Percentiles rank a stretch among this genome's conserved stretches.
Evolutionary conservation across 2,113 vertebrate species (phyloP).

Genomic region (Sisor rabdophorus): DNA sequence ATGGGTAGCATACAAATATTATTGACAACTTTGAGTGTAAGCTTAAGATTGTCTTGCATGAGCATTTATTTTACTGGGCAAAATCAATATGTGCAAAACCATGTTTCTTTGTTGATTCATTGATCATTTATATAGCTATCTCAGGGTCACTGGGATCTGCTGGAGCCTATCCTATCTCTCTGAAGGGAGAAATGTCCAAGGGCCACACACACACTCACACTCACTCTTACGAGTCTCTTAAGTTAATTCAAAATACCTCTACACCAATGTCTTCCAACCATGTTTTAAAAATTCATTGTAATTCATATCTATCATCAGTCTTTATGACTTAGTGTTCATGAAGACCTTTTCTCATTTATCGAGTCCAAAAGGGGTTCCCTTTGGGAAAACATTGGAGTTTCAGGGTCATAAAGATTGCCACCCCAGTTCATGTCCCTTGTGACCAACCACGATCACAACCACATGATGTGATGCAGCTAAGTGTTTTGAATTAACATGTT

Average conservation of each 20-base stretch:
- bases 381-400: slow-evolving; percentile 61
- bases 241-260: neutral
- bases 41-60: too few species aligned
- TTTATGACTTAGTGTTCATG: neutral
- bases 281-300: neutral
- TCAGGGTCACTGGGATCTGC: too few species aligned
- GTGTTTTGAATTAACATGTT: slow-evolving; percentile 59
- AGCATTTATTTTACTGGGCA: too few species aligned
- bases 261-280: neutral
- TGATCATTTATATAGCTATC: too few species aligned
- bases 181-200: too few species aligned
- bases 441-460: slow-evolving; percentile 56
- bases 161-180: too few species aligned
- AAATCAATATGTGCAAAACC: neutral
- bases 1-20: slow-evolving; percentile 9
- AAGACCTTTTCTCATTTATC: neutral
- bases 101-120: too few species aligned
- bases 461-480: slow-evolving; percentile 53
- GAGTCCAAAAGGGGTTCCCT: slow-evolving; percentile 43
- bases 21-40: neutral
- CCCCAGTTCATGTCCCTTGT: slow-evolving; percentile 54
- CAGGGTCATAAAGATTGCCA: slow-evolving; percentile 57
- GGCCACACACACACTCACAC: too few species aligned
- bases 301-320: neutral
- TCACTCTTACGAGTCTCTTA: too few species aligned